Evolutionary conservation across 2,888 invertebrate species (phyloP).

Genomic region (Drosophila birchii): DNA sequence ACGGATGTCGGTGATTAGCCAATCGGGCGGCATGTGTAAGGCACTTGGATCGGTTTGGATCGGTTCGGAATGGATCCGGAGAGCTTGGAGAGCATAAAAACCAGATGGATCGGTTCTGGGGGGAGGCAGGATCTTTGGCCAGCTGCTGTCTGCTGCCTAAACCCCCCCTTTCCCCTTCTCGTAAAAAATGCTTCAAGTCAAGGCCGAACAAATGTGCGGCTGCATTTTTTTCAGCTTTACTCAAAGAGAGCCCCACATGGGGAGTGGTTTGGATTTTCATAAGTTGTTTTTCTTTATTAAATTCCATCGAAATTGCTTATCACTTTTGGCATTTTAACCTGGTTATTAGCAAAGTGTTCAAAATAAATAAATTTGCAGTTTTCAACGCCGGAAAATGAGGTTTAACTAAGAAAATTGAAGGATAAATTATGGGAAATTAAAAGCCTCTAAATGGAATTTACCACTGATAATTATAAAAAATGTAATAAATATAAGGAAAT

Average conservation of each 20-base stretch:
- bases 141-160: background rate
- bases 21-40: slow-evolving; percentile 55
- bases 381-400: background rate
- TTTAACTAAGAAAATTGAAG: background rate
- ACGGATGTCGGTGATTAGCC: slow-evolving; percentile 72
- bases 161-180: no score
- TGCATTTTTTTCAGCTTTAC: slow-evolving; percentile 16
- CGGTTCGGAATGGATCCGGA: slow-evolving; percentile 38
- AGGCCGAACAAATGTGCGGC: slow-evolving; percentile 29
- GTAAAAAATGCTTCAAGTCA: slow-evolving; percentile 25
- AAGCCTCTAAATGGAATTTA: background rate
- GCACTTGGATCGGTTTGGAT: slow-evolving; percentile 24
- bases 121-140: slow-evolving; percentile 26
- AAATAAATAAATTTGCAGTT: background rate
- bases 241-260: slow-evolving; percentile 1
- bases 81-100: slow-evolving; percentile 8
- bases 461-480: background rate
- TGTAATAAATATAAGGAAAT: background rate
- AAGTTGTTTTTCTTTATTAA: background rate
- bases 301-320: slow-evolving; percentile 8
- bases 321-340: slow-evolving; percentile 7
- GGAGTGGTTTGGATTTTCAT: slow-evolving; percentile 7
- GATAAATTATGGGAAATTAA: background rate
- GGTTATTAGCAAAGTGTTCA: slow-evolving; percentile 4
- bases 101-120: slow-evolving; percentile 15